Percentiles rank a stretch among this genome's conserved stretches.
phyloP scores from a whole-genome alignment of 2,113 vertebrate genomes.

The Circaetus cinerascens region DNA sequence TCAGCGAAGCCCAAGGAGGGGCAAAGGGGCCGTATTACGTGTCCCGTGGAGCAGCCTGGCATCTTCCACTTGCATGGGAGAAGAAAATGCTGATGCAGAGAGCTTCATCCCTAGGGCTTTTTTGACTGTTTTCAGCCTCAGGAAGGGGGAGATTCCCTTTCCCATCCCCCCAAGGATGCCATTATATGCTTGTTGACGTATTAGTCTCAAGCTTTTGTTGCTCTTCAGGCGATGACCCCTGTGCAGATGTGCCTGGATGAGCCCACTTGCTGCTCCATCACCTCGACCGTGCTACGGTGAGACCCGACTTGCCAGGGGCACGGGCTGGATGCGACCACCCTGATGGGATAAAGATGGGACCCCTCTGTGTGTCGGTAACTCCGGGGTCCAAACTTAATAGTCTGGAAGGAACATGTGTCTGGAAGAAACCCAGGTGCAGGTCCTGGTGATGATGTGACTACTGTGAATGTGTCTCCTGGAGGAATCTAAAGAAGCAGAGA shows the following conservation, averaged over 20 bases:
- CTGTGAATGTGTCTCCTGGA: background rate
- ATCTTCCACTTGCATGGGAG: background rate
- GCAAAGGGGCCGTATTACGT: background rate
- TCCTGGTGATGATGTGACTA: background rate
- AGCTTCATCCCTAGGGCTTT: background rate
- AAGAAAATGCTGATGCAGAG: background rate
- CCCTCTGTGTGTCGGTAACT: too few species aligned
- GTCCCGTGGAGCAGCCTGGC: background rate
- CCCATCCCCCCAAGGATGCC: fast-evolving
- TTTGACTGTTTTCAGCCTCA: background rate
- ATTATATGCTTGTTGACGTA: background rate
- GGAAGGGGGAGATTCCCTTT: background rate
- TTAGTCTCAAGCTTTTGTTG: background rate
- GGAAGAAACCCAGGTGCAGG: background rate
- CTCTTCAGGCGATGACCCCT: background rate
- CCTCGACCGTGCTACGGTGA: background rate
- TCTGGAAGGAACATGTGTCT: background rate
- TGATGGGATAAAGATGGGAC: background rate
- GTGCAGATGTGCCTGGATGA: fast-evolving
- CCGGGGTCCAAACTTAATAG: background rate
- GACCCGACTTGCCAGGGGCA: too few species aligned
- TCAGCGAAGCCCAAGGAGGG: background rate
- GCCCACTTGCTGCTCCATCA: background rate
- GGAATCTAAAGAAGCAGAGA: background rate
- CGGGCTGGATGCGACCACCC: fast-evolving